These are phyloP conservation scores for Meteorus cinctellus DNA, from an alignment of 2,888 invertebrate genomes.

Conservation along the genomic window DNA sequence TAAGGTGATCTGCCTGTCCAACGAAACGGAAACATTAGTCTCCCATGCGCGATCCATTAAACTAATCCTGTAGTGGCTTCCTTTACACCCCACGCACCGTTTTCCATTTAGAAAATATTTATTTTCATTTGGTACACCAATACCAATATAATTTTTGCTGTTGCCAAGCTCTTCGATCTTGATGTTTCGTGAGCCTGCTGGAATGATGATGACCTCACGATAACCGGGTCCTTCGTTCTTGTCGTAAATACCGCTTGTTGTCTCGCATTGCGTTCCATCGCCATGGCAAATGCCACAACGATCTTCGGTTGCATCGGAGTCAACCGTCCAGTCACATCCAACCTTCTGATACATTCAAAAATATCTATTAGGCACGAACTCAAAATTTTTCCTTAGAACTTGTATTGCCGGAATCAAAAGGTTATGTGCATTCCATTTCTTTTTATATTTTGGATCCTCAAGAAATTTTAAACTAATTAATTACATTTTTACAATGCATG, in stretches of 20 bases:
- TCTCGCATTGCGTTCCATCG: slow-evolving; percentile 79
- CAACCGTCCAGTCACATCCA: slow-evolving; percentile 80
- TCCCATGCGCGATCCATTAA: slow-evolving; percentile 38
- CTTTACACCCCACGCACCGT: slow-evolving; percentile 74
- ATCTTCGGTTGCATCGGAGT: slow-evolving; percentile 80
- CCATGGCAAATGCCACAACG: slow-evolving; percentile 82
- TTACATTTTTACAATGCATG: too few relatives aligned
- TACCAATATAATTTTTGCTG: slow-evolving; percentile 74
- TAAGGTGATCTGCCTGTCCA: slow-evolving; percentile 69
- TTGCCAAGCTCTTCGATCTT: slow-evolving; percentile 76
- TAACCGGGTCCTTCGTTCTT: slow-evolving; percentile 75
- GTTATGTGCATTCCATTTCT: too few relatives aligned
- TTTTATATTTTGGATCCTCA: too few relatives aligned
- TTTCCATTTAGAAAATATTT: slow-evolving; percentile 79
- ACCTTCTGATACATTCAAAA: slow-evolving; percentile 74
- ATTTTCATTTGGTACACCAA: slow-evolving; percentile 74
- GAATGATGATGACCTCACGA: slow-evolving; percentile 77
- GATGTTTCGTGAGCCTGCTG: slow-evolving; percentile 78
- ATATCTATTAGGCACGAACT: background rate
- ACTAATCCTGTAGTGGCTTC: slow-evolving; percentile 37
- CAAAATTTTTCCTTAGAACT: background rate
- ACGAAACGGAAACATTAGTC: slow-evolving; percentile 52
- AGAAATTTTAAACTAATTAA: too few relatives aligned
- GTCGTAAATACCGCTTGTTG: slow-evolving; percentile 76
- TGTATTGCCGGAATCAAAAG: too few relatives aligned